phyloP scores from a whole-genome alignment of 2,113 vertebrate genomes.

The Pipa parva region DNA sequence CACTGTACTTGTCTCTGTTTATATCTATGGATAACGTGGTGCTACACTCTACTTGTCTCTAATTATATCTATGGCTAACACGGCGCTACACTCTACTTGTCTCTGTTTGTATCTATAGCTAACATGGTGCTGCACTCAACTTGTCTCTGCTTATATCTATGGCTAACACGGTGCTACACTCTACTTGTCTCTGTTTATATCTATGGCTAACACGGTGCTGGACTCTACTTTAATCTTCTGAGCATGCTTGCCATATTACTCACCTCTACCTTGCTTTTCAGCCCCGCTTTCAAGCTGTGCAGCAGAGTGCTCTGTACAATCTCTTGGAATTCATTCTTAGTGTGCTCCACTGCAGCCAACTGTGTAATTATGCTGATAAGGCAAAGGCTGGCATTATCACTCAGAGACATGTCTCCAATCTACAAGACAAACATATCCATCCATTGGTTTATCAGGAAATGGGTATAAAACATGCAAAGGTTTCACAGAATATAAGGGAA shows the following conservation, averaged over 20 bases:
- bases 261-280: constrained; percentile 87
- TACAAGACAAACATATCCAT: constrained; percentile 46
- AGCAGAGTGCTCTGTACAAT: constrained; percentile 79
- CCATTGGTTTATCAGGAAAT: not conserved
- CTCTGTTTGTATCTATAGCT: too few relatives aligned
- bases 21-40: too few relatives aligned
- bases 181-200: not conserved
- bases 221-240: not conserved
- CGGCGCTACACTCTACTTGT: too few relatives aligned
- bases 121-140: not conserved
- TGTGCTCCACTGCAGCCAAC: constrained; percentile 62
- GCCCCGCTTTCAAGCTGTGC: constrained; percentile 76
- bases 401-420: constrained; percentile 93
- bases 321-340: constrained; percentile 76
- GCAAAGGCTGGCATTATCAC: constrained; percentile 85
- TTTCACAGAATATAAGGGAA: too few relatives aligned
- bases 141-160: too few relatives aligned
- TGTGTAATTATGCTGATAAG: constrained; percentile 72
- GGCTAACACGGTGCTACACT: too few relatives aligned
- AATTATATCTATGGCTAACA: too few relatives aligned
- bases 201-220: not conserved
- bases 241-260: constrained; percentile 45
- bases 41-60: too few relatives aligned
- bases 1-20: too few relatives aligned
- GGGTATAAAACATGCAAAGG: too few relatives aligned